phyloP scores from a whole-genome alignment of 2,113 vertebrate genomes.

The Ictidomys tridecemlineatus region DNA sequence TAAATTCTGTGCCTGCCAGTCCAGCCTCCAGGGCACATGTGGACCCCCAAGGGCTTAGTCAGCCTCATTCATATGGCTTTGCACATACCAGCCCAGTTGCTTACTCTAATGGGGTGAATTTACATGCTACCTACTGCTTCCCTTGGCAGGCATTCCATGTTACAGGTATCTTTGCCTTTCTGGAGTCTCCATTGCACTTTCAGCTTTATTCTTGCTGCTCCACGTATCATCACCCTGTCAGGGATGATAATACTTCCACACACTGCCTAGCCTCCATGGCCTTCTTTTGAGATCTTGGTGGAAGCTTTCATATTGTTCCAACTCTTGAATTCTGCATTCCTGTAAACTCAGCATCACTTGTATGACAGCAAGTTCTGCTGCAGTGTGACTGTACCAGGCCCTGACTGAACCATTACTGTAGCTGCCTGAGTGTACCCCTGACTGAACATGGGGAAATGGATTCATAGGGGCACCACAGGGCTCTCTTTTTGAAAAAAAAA shows the following conservation, averaged over 20 bases:
- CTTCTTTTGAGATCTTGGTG: not conserved
- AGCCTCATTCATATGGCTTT: not conserved
- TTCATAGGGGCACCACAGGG: rapidly evolving
- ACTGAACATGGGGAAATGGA: not conserved
- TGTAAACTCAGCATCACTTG: not conserved
- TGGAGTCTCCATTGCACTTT: not conserved
- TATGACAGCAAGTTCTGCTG: not conserved
- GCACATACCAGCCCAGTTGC: no score
- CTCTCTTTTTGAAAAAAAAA: not conserved
- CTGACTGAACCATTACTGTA: not conserved
- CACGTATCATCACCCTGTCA: not conserved
- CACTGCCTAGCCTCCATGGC: not conserved
- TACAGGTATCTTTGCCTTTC: not conserved
- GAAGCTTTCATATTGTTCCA: not conserved
- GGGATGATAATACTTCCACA: not conserved
- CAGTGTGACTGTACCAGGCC: not conserved
- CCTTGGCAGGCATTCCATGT: not conserved
- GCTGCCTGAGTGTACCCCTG: not conserved
- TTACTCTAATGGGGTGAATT: not conserved
- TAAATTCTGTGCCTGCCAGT: not conserved
- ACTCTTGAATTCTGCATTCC: not conserved
- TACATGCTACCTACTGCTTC: not conserved
- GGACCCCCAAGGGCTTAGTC: not conserved
- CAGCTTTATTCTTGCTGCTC: not conserved
- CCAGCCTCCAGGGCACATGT: not conserved